Evolutionary conservation across 2,797 vertebrate species (phyloP), one percentile per base, ranked within the genome.

Genomic region (Trachops cirrhosus): DNA sequence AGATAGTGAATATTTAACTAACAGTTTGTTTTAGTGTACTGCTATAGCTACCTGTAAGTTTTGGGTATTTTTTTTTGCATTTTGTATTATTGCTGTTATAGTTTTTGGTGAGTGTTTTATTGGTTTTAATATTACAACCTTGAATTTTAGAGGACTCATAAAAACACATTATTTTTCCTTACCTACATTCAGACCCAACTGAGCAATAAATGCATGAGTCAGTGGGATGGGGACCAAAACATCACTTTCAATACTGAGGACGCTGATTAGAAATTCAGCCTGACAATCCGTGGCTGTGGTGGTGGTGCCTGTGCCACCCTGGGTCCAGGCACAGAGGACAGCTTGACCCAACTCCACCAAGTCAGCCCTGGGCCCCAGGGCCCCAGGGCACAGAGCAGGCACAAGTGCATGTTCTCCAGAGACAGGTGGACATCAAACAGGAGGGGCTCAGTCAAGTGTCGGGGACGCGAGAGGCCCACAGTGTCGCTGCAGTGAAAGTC

Each of bases 81-180:
- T 78, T 94, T 83, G 1, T 89, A 15, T 70, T 88, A 88, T 71
- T 96, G 24, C 44, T 86, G 0, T 85, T 87, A 39, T 16, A 21
- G 37, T 82, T 88, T 95, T 48, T 64, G 57, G 15, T 91, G 15
- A 80, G 0, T 84, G 68, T 92, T 46, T 93, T 87, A 74, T 19
- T 86, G 32, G 11, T 86, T 92, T 95, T 92, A 52, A 90, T 94
- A 70, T 39, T 91, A 48, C 3, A 74, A n/a, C 71, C 29, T 86
- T 24, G 29, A 93, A 48, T 77, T 93, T 86, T 92, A 79, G 19
- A 18, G 5, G 34, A 68, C 54, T 83, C 9, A n/a, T 64, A 74
- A 89, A 93, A 77, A 91, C 54, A 68, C 9, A 32, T 16, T 39
- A 7, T 57, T 68, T 79, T 86, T 70, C 26, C 22, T 46, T 85